Conservation (phyloP, 2,113 vertebrate genomes). For the Gopherus flavomarginatus region DNA sequence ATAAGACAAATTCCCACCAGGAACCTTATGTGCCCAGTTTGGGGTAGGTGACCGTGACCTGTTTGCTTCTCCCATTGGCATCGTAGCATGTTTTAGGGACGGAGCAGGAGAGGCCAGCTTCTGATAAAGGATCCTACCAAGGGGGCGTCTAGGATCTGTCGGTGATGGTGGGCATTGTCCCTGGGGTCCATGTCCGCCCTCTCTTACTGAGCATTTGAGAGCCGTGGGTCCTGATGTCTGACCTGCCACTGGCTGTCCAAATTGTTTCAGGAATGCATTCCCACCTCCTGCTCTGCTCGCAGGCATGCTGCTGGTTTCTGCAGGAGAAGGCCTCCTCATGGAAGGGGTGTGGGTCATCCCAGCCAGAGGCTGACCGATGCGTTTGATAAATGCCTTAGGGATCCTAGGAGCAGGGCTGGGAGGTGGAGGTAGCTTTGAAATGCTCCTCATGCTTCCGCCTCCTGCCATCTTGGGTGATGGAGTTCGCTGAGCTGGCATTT, state of each 20-base stretch:
- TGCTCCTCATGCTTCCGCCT: conserved; percentile 6
- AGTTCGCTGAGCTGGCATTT: not conserved
- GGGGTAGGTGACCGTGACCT: conserved; percentile 39
- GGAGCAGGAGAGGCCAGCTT: conserved; percentile 8
- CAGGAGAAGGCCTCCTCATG: not conserved
- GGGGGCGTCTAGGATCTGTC: conserved; percentile 24
- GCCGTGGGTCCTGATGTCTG: conserved; percentile 12
- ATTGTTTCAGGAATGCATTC: conserved; percentile 30
- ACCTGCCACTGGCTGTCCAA: conserved; percentile 39
- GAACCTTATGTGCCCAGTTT: conserved; percentile 2
- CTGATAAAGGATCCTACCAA: not conserved
- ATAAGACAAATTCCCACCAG: conserved; percentile 35
- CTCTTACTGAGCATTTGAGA: not conserved
- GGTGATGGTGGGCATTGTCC: not conserved
- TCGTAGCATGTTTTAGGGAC: conserved; percentile 46
- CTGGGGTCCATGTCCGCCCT: not conserved
- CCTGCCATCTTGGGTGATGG: conserved; percentile 44
- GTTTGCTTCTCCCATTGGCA: not conserved
- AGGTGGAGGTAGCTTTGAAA: not conserved
- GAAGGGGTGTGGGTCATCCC: conserved; percentile 73
- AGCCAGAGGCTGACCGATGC: conserved; percentile 78
- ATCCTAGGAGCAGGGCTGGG: not conserved
- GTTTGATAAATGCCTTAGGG: conserved; percentile 60
- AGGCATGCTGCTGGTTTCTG: not conserved
- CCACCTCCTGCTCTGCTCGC: not conserved